Evolutionary conservation across 2,888 invertebrate genomes (phyloP).

Genomic region (Gortyna flavago): DNA sequence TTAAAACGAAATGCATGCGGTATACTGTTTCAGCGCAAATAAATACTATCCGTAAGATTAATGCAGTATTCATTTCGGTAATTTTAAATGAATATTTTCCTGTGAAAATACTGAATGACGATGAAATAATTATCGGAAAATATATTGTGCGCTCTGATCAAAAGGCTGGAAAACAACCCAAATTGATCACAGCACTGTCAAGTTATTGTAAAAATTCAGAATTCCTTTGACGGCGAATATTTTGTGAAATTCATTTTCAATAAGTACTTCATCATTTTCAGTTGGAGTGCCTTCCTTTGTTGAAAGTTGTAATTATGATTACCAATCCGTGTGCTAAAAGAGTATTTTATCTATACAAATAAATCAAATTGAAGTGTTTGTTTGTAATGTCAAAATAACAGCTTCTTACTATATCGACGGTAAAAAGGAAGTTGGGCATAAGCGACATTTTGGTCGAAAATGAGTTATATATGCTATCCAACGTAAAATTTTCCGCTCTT

Average conservation of each 20-base stretch:
- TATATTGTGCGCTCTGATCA: slow-evolving; percentile 14
- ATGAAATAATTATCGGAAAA: slow-evolving; percentile 16
- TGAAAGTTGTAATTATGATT: neutral
- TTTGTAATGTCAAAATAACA: neutral
- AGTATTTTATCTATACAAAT: neutral
- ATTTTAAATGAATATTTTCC: slow-evolving; percentile 4
- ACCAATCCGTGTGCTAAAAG: neutral
- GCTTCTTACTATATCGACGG: neutral
- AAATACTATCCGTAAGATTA: neutral
- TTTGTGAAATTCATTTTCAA: slow-evolving; percentile 11
- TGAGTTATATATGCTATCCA: no score
- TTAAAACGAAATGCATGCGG: neutral
- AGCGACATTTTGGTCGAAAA: no score
- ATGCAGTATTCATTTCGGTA: slow-evolving; percentile 10
- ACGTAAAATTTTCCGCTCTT: no score
- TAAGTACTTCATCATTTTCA: neutral
- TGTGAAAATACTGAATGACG: neutral
- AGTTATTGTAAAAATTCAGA: slow-evolving; percentile 4
- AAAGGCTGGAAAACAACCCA: slow-evolving; percentile 22
- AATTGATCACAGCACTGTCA: neutral
- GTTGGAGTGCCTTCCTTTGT: neutral
- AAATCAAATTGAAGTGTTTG: neutral
- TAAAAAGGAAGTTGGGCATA: no score
- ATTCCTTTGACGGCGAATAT: slow-evolving; percentile 2
- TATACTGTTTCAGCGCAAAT: neutral